Evolutionary conservation across 2,797 vertebrate species (phyloP).

Genomic region (Aphelocoma californica): DNA sequence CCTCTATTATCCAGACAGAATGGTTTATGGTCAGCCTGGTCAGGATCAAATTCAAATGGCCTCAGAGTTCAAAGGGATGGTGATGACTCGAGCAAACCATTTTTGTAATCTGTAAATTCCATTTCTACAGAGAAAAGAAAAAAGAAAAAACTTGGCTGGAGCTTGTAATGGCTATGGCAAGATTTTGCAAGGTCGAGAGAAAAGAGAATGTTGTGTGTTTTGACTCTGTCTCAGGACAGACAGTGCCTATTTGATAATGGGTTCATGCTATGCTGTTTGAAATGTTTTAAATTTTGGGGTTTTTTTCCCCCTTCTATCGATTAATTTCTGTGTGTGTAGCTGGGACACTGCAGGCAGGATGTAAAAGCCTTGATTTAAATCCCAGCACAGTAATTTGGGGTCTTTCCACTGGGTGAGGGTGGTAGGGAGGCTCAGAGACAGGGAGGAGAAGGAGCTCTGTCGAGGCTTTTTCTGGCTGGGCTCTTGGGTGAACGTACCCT

Average conservation of each 20-base stretch:
- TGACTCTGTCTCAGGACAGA: slow-evolving; percentile 15
- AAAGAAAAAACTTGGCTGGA: neutral
- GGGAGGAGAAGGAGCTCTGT: neutral
- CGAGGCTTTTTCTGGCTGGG: neutral
- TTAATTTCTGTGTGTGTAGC: neutral
- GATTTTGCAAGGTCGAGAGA: slow-evolving; percentile 49
- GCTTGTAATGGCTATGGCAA: slow-evolving; percentile 18
- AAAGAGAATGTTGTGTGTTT: neutral
- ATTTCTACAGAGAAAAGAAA: slow-evolving; percentile 26
- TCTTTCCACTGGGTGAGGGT: accelerated
- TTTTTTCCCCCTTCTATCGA: accelerated
- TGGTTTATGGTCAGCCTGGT: slow-evolving; percentile 53
- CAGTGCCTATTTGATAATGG: neutral
- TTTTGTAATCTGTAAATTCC: slow-evolving; percentile 65
- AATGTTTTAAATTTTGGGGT: neutral
- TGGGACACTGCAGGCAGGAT: neutral
- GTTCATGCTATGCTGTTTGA: neutral
- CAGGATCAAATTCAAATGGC: slow-evolving; percentile 55
- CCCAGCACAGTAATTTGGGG: neutral
- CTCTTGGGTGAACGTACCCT: accelerated
- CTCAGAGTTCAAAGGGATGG: slow-evolving; percentile 59
- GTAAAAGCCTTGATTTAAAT: neutral
- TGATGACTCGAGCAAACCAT: slow-evolving; percentile 49
- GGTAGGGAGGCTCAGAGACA: neutral
- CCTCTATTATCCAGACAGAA: slow-evolving; percentile 58